Base-by-base conservation (phyloP, 2,888 invertebrate genomes). In the Cosmorhoe ocellata region DNA sequence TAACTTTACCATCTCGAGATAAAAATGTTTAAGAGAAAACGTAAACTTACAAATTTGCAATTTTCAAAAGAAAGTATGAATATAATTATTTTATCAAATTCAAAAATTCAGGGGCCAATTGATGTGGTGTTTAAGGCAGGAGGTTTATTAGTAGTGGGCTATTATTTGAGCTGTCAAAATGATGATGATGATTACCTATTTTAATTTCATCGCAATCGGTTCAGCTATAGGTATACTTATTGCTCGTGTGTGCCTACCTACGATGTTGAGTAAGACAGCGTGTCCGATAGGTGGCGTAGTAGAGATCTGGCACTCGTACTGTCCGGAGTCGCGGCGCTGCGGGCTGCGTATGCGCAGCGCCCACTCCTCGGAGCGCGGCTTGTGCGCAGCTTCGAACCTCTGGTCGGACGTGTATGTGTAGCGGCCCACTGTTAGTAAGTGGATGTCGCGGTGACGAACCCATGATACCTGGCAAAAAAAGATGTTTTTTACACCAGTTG, bases 251-350 rank as follows among this genome's bases (percentile, higher is more conserved):
- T 24, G 9, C 48, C 30, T 13, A 96, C 97, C 96, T 58, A 97
- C 95, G 74, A 97, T 95, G 64, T 93, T 95, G 56, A 97, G 92
- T 76, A 93, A 94, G 48, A 97, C 94, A 14, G 95, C 94, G 80
- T 96, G 95, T 32, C 96, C 96, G 40, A 96, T 94, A 51, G 96
- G 96, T 41, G 97, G 97, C 57, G 97, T 97, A 42, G 97, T 97
- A 65, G 96, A 96, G 79, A 97, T 96, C 91, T 97, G 97, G 80
- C 97, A 97, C 91, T 97, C 97, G 83, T 97, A 97, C 69, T 95
- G 96, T 61, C 96, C 92, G 33, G 96, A 96, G 81, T 96, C 96
- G 71, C 97, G 96, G 38, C 96, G 92, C 84, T 96, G 96, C 30
- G 89, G 89, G 61, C 86, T 88, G 64, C 89, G 83, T 50, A 88